A percentile compares a stretch with the other conserved stretches of the same genome.
These are phyloP conservation scores for Ceratothoa steindachneri DNA, from an alignment of 2,888 invertebrate genomes.

Conservation along the genomic window DNA sequence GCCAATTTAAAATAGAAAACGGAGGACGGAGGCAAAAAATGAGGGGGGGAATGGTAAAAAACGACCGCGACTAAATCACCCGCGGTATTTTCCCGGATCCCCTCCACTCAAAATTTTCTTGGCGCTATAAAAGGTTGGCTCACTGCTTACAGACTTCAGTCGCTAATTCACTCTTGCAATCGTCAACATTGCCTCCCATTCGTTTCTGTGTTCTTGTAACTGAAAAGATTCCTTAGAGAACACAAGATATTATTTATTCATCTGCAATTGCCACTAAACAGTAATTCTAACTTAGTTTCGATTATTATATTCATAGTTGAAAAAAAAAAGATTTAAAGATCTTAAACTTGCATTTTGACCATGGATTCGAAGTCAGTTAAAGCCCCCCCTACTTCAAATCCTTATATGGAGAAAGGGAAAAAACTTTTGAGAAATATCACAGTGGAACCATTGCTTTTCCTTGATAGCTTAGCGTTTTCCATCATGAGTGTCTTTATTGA, in stretches of 20 bases:
- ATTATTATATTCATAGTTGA: not conserved
- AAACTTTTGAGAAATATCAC: not conserved
- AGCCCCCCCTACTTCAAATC: not conserved
- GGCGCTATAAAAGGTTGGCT: not conserved
- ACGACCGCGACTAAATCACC: too few species aligned
- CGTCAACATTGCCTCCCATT: not conserved
- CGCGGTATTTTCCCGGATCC: not conserved
- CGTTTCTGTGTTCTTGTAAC: not conserved
- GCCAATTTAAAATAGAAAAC: too few species aligned
- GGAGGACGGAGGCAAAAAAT: too few species aligned
- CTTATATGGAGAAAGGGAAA: not conserved
- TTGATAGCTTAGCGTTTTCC: slow-evolving; percentile 43
- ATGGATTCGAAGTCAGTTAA: not conserved
- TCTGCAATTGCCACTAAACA: too few species aligned
- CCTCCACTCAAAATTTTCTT: not conserved
- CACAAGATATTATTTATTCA: too few species aligned
- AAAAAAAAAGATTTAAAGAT: not conserved
- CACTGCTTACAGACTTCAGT: not conserved
- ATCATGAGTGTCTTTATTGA: slow-evolving; percentile 45
- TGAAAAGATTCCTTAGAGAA: too few species aligned
- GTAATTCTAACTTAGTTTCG: too few species aligned
- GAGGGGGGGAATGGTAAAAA: too few species aligned
- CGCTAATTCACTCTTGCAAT: not conserved
- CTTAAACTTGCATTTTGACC: not conserved
- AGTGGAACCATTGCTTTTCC: slow-evolving; percentile 42